Percentiles rank a stretch among this genome's conserved stretches.
phyloP scores from a whole-genome alignment of 2,113 vertebrate species.

The Lamprotornis superbus region DNA sequence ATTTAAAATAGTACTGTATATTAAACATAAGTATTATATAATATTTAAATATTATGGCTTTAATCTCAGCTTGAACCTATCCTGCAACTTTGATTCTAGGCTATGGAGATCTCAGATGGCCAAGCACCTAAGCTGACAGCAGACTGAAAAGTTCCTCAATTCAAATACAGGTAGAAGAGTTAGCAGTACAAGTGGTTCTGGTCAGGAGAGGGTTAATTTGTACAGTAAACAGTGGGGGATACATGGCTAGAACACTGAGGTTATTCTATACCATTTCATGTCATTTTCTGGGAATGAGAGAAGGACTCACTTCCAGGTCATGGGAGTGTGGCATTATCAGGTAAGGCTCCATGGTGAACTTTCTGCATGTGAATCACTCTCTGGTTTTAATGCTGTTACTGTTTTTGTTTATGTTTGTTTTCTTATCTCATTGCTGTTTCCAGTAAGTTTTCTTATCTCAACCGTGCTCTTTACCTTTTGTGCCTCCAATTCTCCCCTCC shows the following conservation, averaged over 20 bases:
- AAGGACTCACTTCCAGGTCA: fast-evolving
- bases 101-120: background rate
- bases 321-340: background rate
- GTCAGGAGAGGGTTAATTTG: background rate
- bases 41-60: background rate
- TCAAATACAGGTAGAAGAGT: background rate
- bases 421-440: background rate
- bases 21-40: no score
- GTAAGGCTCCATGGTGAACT: background rate
- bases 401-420: background rate
- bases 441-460: background rate
- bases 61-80: background rate
- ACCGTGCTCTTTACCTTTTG: background rate
- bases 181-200: background rate
- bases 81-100: background rate
- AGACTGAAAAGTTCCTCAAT: background rate
- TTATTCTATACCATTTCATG: background rate
- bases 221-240: background rate
- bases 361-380: background rate
- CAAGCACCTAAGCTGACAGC: background rate
- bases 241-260: background rate
- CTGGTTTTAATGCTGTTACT: background rate
- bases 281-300: background rate
- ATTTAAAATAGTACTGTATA: background rate
- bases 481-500: background rate